These are phyloP conservation scores for Eupithecia inturbata DNA, from an alignment of 2,888 invertebrate species.

Conservation along the genomic window DNA sequence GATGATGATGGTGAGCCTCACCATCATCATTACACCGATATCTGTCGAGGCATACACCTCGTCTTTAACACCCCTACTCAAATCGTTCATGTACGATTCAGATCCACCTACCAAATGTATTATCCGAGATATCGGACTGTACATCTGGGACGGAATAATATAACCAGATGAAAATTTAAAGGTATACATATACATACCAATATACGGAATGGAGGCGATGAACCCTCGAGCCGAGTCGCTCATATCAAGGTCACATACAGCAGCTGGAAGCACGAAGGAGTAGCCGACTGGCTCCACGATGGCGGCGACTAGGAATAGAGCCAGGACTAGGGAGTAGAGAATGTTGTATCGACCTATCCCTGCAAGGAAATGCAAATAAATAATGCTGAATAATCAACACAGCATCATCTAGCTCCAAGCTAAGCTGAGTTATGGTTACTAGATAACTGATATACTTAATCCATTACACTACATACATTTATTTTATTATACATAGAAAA, in stretches of 20 bases:
- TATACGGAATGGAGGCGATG: constrained; percentile 85
- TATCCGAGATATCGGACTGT: neutral
- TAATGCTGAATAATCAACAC: no score
- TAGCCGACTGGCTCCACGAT: constrained; percentile 87
- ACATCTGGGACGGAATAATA: neutral
- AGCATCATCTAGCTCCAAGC: no score
- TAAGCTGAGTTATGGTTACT: no score
- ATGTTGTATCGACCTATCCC: constrained; percentile 74
- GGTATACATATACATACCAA: constrained; percentile 72
- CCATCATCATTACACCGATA: neutral
- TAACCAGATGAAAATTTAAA: neutral
- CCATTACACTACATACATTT: no score
- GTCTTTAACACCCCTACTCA: neutral
- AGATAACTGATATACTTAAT: no score
- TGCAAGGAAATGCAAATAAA: constrained; percentile 41
- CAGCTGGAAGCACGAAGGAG: constrained; percentile 85
- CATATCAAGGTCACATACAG: constrained; percentile 86
- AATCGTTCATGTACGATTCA: neutral
- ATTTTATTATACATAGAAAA: no score
- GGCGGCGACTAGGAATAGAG: constrained; percentile 82
- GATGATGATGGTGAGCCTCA: no score
- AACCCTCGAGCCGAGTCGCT: constrained; percentile 82
- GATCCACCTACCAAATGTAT: neutral
- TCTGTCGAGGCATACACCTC: neutral
- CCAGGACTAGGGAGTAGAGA: constrained; percentile 63